Base-by-base conservation (phyloP, 1,140 invertebrate genomes). In the Berghia stephanieae region DNA sequence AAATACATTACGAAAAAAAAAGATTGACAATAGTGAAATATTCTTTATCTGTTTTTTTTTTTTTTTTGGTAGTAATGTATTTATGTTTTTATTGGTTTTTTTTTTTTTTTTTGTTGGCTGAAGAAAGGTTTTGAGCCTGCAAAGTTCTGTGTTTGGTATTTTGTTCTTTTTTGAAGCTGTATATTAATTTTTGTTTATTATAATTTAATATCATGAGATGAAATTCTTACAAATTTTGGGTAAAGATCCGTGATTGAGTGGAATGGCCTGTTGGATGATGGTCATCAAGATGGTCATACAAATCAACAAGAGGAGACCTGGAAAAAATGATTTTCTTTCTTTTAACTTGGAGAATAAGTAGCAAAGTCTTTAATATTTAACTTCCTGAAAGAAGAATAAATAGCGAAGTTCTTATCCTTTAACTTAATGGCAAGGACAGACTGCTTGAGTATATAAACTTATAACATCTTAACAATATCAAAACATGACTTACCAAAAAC, bases 161-260 rank as follows among this genome's bases (percentile, higher is more conserved):
- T n/a, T n/a, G n/a, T n/a, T n/a, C n/a, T n/a, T n/a, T n/a, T n/a
- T n/a, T n/a, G n/a, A n/a, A n/a, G n/a, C n/a, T n/a, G n/a, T n/a
- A 16, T 52, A n/a, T 52, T 52, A 16, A 16, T 18, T n/a, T n/a
- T 0, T 18, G 16, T 16, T 52, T n/a, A 52, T 52, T n/a, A n/a
- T n/a, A 52, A 52, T 52, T 16, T n/a, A 16, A 52, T n/a, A 52
- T 16, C 46, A 18, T n/a, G n/a, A n/a, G n/a, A n/a, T n/a, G n/a
- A n/a, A n/a, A 52, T 18, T 52, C 79, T 81, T 38, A 81, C 80
- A 78, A 10, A 81, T 79, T n/a, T 71, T 75, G n/a, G 80, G 77
- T 31, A 79, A 38, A 27, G 77, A 75, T 13, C 78, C 75, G 31
- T 81, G 80, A 40, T 42, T 79, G 67, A 79, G 79, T 18, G 80